phyloP scores from a whole-genome alignment of 2,113 vertebrate species.

The Mesoclemmys tuberculata region DNA sequence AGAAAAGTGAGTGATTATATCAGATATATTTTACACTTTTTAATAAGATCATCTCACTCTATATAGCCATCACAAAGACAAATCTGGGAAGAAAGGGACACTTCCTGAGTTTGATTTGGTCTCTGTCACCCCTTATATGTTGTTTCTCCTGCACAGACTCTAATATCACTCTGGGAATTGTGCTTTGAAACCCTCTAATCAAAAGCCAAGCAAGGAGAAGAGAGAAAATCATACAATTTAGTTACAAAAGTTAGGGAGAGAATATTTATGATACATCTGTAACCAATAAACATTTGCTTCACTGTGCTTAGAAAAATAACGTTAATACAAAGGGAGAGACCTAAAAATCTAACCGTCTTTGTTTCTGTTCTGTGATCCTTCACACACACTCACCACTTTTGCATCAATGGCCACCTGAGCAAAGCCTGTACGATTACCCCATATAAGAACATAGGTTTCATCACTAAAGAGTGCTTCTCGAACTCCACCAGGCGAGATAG shows the following conservation, averaged over 20 bases:
- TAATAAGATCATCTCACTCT: no score
- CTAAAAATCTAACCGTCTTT: neutral
- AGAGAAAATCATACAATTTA: neutral
- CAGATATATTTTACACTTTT: no score
- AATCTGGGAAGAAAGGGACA: no score
- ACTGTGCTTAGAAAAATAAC: neutral
- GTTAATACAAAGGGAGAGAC: neutral
- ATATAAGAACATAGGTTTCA: conserved; percentile 89
- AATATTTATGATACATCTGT: neutral
- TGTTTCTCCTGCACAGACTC: no score
- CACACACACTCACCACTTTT: conserved; percentile 86
- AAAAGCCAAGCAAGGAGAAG: neutral
- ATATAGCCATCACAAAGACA: no score
- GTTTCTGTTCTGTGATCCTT: neutral
- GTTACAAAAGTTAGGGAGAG: neutral
- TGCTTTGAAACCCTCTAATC: neutral
- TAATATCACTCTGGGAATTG: neutral
- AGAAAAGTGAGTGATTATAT: no score
- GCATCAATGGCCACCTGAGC: conserved; percentile 97
- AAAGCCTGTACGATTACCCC: conserved; percentile 92
- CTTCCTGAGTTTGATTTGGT: no score
- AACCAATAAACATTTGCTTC: neutral
- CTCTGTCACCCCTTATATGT: no score
- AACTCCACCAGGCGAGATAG: conserved; percentile 93
- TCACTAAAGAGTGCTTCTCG: conserved; percentile 94